A percentile compares a stretch with the other conserved stretches of the same genome.
Evolutionary conservation across 92 coral and sea anemone genomes (phyloP).

Genomic region (Bergia puertoricense): DNA sequence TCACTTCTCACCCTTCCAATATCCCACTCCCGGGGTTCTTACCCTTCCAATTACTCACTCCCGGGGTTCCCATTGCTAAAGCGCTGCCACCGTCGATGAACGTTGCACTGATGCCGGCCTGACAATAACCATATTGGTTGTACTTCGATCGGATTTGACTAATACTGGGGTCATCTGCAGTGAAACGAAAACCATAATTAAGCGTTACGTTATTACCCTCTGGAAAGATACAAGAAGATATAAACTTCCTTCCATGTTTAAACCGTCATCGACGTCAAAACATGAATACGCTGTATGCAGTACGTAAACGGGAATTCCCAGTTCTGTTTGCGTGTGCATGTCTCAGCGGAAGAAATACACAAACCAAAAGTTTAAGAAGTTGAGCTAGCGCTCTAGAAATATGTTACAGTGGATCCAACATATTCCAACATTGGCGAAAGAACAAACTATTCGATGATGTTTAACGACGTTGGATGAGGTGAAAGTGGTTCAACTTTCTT

Average conservation of each 20-base stretch:
- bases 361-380: too few relatives aligned
- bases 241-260: not conserved
- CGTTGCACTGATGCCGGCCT: constrained; percentile 76
- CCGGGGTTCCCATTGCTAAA: constrained; percentile 64
- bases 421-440: too few relatives aligned
- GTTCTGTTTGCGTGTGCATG: too few relatives aligned
- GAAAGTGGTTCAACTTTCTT: too few relatives aligned
- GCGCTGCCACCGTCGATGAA: constrained; percentile 43
- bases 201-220: too few relatives aligned
- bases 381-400: too few relatives aligned
- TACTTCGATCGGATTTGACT: not conserved
- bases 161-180: not conserved
- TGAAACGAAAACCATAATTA: not conserved
- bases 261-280: not conserved
- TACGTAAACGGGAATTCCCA: too few relatives aligned
- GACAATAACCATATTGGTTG: constrained; percentile 56
- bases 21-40: constrained; percentile 56
- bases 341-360: too few relatives aligned
- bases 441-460: too few relatives aligned
- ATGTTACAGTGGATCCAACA: too few relatives aligned
- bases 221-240: not conserved
- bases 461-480: too few relatives aligned
- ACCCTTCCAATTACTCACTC: constrained; percentile 60
- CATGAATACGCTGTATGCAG: too few relatives aligned
- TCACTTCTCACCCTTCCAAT: constrained; percentile 57